Conservation (phyloP, 2,797 vertebrate species). For the Anguilla megastoma region DNA sequence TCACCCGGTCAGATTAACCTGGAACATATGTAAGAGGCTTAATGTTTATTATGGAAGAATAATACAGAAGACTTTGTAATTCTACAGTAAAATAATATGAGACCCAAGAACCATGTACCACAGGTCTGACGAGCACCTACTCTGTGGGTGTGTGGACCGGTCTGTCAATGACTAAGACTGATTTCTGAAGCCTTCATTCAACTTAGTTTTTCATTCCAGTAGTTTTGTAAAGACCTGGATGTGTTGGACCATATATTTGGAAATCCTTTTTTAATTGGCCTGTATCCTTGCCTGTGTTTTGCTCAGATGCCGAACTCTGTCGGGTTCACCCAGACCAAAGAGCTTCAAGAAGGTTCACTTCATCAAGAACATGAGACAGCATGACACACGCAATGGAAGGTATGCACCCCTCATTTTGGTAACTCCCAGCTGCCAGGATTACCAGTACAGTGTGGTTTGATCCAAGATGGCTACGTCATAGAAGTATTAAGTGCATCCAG, state of each 20-base stretch:
- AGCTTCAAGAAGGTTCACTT: constrained; percentile 99
- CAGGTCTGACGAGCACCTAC: neutral
- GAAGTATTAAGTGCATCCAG: neutral
- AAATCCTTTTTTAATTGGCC: neutral
- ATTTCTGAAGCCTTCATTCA: neutral
- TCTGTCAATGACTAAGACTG: neutral
- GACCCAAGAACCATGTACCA: neutral
- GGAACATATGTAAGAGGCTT: neutral
- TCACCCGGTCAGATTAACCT: neutral
- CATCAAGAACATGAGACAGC: constrained; percentile 97
- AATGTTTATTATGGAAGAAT: constrained; percentile 1
- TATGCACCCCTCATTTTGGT: constrained; percentile 53
- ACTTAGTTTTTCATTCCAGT: neutral
- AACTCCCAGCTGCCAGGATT: constrained; percentile 52
- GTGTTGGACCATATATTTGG: neutral
- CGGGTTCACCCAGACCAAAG: constrained; percentile 99
- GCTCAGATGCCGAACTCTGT: constrained; percentile 91
- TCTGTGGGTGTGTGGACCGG: neutral
- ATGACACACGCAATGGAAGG: constrained; percentile 95
- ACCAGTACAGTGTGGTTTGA: constrained; percentile 54
- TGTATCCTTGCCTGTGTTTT: neutral
- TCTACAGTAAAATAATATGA: neutral
- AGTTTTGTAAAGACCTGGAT: neutral
- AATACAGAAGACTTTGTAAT: neutral
- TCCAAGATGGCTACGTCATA: neutral